Percentiles rank a stretch among this genome's conserved stretches.
Evolutionary conservation across 2,797 vertebrate genomes (phyloP).

Genomic region (Kryptopterus vitreolus): DNA sequence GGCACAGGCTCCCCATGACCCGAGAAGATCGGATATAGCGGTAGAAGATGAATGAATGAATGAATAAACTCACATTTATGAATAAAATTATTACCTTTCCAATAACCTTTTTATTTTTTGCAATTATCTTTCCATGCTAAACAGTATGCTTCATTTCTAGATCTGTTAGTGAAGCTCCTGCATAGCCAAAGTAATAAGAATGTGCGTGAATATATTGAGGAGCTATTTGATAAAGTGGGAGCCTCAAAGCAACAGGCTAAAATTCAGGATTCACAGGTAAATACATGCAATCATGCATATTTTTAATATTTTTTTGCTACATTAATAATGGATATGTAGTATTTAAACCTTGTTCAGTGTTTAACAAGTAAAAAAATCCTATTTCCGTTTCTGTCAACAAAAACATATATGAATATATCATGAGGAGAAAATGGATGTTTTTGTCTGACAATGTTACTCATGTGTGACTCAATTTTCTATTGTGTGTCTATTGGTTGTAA

Average conservation of each 20-base stretch:
- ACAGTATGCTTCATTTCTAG: slow-evolving; percentile 51
- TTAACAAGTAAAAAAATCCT: neutral
- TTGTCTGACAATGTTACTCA: neutral
- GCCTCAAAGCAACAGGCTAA: slow-evolving; percentile 58
- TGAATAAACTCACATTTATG: too few relatives aligned
- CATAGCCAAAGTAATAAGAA: slow-evolving; percentile 58
- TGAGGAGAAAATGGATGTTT: neutral
- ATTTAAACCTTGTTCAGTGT: neutral
- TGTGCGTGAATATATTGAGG: slow-evolving; percentile 72
- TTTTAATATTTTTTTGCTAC: neutral
- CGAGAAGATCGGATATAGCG: too few relatives aligned
- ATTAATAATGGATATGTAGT: neutral
- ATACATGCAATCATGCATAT: neutral
- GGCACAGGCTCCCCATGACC: too few relatives aligned
- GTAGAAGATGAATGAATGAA: too few relatives aligned
- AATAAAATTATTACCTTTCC: too few relatives aligned
- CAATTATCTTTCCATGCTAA: neutral
- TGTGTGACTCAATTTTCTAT: neutral
- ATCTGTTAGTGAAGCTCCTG: slow-evolving; percentile 69
- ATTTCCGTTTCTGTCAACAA: too few relatives aligned
- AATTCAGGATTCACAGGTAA: slow-evolving; percentile 71
- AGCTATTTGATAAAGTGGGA: slow-evolving; percentile 73
- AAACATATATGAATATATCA: neutral
- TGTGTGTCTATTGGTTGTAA: neutral
- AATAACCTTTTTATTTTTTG: too few relatives aligned